phyloP scores from a whole-genome alignment of 2,113 vertebrate species.

The Hucho hucho region DNA sequence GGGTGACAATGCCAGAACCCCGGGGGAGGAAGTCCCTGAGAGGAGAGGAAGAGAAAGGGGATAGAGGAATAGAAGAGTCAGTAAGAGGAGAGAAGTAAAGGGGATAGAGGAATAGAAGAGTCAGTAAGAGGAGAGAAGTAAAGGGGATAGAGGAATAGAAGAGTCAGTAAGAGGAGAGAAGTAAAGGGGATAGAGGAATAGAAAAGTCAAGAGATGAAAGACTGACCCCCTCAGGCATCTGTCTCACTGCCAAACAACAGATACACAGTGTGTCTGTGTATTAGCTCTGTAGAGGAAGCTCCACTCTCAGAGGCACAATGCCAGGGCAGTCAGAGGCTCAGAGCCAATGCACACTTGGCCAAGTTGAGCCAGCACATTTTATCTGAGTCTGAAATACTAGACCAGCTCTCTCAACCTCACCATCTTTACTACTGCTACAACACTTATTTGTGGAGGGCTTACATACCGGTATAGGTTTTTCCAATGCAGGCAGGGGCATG shows the following conservation, averaged over 20 bases:
- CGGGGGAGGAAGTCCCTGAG: conserved; percentile 79
- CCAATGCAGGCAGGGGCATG: neutral
- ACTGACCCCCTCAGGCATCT: too few relatives aligned
- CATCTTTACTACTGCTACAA: conserved; percentile 9
- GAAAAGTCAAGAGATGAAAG: neutral
- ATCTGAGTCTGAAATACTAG: conserved; percentile 13
- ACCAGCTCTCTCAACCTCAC: conserved; percentile 1
- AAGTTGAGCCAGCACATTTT: conserved; percentile 13
- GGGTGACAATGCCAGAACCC: conserved; percentile 78
- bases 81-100: conserved; percentile 5
- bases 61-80: neutral
- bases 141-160: neutral
- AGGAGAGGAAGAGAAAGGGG: neutral
- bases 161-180: neutral
- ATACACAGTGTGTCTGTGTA: neutral
- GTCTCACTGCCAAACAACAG: neutral
- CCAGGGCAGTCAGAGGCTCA: neutral
- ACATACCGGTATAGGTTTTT: neutral
- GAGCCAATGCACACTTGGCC: neutral
- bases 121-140: neutral
- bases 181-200: neutral
- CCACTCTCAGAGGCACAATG: neutral
- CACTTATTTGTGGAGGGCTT: conserved; percentile 31
- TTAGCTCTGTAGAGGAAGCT: neutral
- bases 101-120: neutral